Evolutionary conservation across 2,113 vertebrate species (phyloP).

Genomic region (Rhinoderma darwinii): DNA sequence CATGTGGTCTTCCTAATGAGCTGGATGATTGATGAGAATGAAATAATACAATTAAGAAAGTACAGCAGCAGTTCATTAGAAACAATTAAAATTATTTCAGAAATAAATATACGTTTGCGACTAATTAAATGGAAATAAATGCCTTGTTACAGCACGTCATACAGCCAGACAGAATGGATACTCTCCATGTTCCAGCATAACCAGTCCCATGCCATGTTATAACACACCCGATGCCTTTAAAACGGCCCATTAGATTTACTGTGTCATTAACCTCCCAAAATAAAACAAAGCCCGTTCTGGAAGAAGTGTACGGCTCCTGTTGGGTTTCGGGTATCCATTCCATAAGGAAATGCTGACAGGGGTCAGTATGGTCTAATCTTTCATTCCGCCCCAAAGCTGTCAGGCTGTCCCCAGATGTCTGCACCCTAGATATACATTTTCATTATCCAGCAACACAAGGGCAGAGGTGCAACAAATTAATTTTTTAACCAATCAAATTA

Average conservation of each 20-base stretch:
- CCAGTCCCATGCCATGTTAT: conserved; percentile 77
- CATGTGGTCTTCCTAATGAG: neutral
- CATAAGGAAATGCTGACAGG: conserved; percentile 84
- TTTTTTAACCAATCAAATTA: conserved; percentile 89
- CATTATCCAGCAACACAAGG: conserved; percentile 84
- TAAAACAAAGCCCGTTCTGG: conserved; percentile 73
- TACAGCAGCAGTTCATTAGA: conserved; percentile 60
- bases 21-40: conserved; percentile 49
- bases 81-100: conserved; percentile 67
- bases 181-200: conserved; percentile 70
- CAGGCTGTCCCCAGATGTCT: conserved; percentile 85
- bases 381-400: conserved; percentile 88
- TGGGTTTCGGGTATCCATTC: conserved; percentile 85
- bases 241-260: conserved; percentile 85
- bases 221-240: conserved; percentile 81
- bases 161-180: conserved; percentile 64
- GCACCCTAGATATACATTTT: conserved; percentile 87
- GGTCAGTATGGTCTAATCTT: conserved; percentile 88
- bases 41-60: conserved; percentile 35
- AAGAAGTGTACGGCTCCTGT: conserved; percentile 72
- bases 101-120: conserved; percentile 64
- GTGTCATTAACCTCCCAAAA: conserved; percentile 81
- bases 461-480: conserved; percentile 86
- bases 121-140: conserved; percentile 75
- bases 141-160: conserved; percentile 65